phyloP scores from a whole-genome alignment of 2,113 vertebrate species.

The Chloebia gouldiae region DNA sequence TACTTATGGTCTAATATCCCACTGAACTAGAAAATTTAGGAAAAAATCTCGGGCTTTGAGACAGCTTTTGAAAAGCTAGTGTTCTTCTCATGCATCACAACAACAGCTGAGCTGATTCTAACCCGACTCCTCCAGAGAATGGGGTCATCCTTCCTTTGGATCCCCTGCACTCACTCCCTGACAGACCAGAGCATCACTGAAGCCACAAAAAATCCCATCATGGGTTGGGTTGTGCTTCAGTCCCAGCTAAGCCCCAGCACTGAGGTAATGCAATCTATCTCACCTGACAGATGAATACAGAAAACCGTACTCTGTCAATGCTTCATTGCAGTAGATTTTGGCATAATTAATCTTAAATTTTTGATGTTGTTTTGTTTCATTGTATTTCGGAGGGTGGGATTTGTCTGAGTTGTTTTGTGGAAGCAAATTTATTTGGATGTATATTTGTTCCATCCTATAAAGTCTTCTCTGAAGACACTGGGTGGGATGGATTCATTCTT shows the following conservation, averaged over 20 bases:
- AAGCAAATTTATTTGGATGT: not conserved
- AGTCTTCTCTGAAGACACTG: not conserved
- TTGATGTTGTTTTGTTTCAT: not conserved
- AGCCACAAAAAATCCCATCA: fast-evolving
- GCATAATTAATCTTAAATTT: not conserved
- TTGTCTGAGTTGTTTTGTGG: not conserved
- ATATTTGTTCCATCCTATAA: not conserved
- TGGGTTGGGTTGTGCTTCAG: not conserved
- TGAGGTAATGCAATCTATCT: not conserved
- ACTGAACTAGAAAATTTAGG: not conserved
- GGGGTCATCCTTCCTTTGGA: not conserved
- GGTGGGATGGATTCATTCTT: not conserved
- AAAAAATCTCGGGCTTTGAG: not conserved
- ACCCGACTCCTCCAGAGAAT: not conserved
- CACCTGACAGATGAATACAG: not conserved
- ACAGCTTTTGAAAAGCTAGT: not conserved
- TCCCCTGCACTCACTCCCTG: not conserved
- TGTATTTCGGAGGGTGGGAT: not conserved
- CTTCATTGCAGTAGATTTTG: not conserved
- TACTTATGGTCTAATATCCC: not conserved
- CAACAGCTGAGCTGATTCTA: not conserved
- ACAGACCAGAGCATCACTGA: not conserved
- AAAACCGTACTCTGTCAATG: not conserved
- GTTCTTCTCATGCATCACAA: not conserved
- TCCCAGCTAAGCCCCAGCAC: not conserved